phyloP scores from a whole-genome alignment of 2,797 vertebrate species.

The Notoglanidium macrostoma region DNA sequence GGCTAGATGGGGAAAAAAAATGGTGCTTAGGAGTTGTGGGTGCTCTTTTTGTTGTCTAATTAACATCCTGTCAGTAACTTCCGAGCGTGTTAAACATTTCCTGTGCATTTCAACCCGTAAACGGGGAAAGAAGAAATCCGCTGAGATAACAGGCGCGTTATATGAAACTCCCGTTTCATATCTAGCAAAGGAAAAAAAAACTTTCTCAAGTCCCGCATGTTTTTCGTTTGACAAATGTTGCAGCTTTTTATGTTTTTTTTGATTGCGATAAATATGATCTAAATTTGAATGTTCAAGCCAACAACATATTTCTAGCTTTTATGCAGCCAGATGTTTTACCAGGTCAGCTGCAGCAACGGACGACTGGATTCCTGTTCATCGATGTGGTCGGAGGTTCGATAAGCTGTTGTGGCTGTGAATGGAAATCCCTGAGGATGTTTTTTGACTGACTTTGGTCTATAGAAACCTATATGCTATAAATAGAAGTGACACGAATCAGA shows the following conservation, averaged over 20 bases:
- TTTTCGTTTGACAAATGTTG: not conserved
- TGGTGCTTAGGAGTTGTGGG: slow-evolving; percentile 5
- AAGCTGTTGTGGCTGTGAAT: slow-evolving; percentile 8
- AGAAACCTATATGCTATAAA: slow-evolving; percentile 7
- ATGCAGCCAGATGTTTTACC: not conserved
- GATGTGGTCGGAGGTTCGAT: not conserved
- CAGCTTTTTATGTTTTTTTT: not conserved
- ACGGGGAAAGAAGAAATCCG: slow-evolving; percentile 3
- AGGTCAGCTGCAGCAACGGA: not conserved
- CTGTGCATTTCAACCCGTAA: slow-evolving; percentile 41
- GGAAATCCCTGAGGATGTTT: slow-evolving; percentile 7
- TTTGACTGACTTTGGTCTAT: slow-evolving; percentile 1
- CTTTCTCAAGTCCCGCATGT: not conserved
- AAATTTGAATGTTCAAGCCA: not conserved
- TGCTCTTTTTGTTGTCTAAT: slow-evolving; percentile 42
- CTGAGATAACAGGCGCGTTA: not conserved
- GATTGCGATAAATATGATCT: not conserved
- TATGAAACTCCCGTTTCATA: not conserved
- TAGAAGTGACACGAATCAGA: not conserved
- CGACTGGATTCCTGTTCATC: not conserved
- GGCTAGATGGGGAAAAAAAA: slow-evolving; percentile 40
- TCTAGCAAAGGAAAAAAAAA: not conserved
- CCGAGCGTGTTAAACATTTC: slow-evolving; percentile 25
- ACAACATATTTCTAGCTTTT: not conserved
- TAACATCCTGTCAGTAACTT: slow-evolving; percentile 46